Base-by-base conservation (phyloP, 2,888 invertebrate species). In the Prenolepis imparis region DNA sequence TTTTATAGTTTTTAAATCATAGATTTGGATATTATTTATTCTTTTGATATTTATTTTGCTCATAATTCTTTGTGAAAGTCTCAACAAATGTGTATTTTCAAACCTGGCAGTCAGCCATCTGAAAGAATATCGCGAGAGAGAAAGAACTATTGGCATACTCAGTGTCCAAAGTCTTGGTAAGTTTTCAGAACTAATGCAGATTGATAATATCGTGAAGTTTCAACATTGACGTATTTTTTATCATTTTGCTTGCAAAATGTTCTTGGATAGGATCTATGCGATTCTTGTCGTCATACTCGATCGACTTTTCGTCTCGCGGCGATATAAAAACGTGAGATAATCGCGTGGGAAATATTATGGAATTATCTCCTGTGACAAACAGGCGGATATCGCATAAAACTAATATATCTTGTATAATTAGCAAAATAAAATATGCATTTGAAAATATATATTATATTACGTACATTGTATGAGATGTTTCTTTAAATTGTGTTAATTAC, bases 181-280 rank as follows among this genome's bases (percentile, higher is more conserved):
- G 32, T 32, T 81, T 61, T 44, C 81, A 81, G 41, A 59, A 48
- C 28, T 28, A 5, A 36, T 36, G 36, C 36, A 36, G 36, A 36
- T 36, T 36, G 41, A 66, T 21, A 59, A 32, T 48, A 24, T 18
- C 15, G 41, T 21, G 39, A 15, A 73, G 39, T 81, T 86, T 87
- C 86, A 61, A 78, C 77, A 84, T 78, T 70, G 70, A 86, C 24
- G 41, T 77, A 67, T 66, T 83, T 78, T 80, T 70, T 61, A 55
- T 61, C 74, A 74, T 78, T 64, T 32, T 32, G 36, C 70, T 78
- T 84, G 64, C 84, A 68, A 68, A 55, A 70, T 55, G 61, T 44
- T 41, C 32, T 66, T 52, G 18, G 74, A 52, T 48, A 21, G 18
- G 18, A 73, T 80, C 55, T 55, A 11, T 4, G 28, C 81, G 55